Percentiles rank a stretch among this genome's conserved stretches.
These are phyloP conservation scores for Nemopilema nomurai DNA, from an alignment of 30 jellyfish, hydroid and myxozoan genomes.

Conservation along the genomic window DNA sequence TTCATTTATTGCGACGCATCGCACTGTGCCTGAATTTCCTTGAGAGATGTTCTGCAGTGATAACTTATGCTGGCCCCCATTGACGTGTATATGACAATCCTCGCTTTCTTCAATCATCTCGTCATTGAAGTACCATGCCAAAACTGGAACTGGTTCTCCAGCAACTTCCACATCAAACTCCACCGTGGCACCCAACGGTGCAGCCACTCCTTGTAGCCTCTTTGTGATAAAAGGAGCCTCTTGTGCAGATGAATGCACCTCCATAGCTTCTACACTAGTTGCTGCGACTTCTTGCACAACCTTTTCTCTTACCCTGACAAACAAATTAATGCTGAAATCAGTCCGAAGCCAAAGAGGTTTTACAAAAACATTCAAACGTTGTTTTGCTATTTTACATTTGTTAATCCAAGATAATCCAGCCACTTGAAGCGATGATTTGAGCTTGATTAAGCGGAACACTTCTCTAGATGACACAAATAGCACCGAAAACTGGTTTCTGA, in stretches of 20 bases:
- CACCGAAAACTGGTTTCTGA: not conserved
- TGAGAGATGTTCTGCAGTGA: constrained; percentile 33
- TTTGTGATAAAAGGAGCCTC: constrained; percentile 60
- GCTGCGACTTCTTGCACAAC: constrained; percentile 48
- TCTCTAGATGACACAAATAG: not conserved
- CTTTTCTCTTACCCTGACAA: constrained; percentile 39
- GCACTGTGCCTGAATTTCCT: constrained; percentile 68
- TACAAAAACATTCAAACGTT: too few species aligned
- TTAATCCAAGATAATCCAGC: not conserved
- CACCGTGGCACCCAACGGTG: constrained; percentile 59
- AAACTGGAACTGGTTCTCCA: constrained; percentile 88
- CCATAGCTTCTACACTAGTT: constrained; percentile 46
- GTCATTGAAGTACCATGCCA: constrained; percentile 81
- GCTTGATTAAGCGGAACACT: not conserved
- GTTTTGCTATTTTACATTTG: not conserved
- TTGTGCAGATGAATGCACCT: constrained; percentile 34
- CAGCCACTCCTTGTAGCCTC: constrained; percentile 27
- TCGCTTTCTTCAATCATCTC: constrained; percentile 72
- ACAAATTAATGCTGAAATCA: not conserved
- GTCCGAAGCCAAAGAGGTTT: not conserved
- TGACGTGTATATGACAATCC: constrained; percentile 34
- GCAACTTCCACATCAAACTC: constrained; percentile 64
- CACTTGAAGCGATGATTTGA: not conserved
- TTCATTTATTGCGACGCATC: constrained; percentile 73
- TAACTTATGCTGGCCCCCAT: constrained; percentile 65